Evolutionary conservation across 2,888 invertebrate genomes (phyloP).

Genomic region (Pedicia rivosa): DNA sequence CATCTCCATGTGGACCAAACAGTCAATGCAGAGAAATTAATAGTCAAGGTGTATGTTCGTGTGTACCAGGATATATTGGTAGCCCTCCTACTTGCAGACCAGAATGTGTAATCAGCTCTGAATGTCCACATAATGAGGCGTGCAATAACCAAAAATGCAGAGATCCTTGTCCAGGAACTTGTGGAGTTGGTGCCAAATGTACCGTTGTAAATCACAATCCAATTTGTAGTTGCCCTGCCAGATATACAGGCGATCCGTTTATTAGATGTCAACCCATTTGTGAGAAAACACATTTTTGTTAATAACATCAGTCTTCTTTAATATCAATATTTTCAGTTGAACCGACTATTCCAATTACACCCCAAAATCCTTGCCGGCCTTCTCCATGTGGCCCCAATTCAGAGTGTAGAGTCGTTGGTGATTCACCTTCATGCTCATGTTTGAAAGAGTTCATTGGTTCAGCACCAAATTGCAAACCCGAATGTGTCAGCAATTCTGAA

Average conservation of each 20-base stretch:
- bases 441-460: constrained; percentile 45
- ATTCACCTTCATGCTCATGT: constrained; percentile 60
- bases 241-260: constrained; percentile 29
- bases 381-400: constrained; percentile 71
- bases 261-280: constrained; percentile 36
- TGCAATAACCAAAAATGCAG: constrained; percentile 56
- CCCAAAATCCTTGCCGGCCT: constrained; percentile 53
- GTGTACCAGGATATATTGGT: constrained; percentile 49
- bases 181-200: constrained; percentile 60
- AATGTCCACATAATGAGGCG: constrained; percentile 47
- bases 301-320: constrained; percentile 9
- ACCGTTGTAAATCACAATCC: constrained; percentile 59
- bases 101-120: constrained; percentile 52
- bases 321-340: constrained; percentile 23
- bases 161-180: constrained; percentile 60
- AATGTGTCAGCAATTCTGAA: constrained; percentile 63
- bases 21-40: constrained; percentile 54
- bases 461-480: constrained; percentile 63
- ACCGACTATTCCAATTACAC: constrained; percentile 30
- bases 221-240: constrained; percentile 49
- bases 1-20: constrained; percentile 58
- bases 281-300: constrained; percentile 19
- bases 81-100: constrained; percentile 56
- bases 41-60: constrained; percentile 48
- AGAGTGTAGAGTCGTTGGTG: constrained; percentile 48